A percentile compares a stretch with the other conserved stretches of the same genome.
These are phyloP conservation scores for Centrocercus urophasianus DNA, from an alignment of 2,113 vertebrate species.

Conservation along the genomic window DNA sequence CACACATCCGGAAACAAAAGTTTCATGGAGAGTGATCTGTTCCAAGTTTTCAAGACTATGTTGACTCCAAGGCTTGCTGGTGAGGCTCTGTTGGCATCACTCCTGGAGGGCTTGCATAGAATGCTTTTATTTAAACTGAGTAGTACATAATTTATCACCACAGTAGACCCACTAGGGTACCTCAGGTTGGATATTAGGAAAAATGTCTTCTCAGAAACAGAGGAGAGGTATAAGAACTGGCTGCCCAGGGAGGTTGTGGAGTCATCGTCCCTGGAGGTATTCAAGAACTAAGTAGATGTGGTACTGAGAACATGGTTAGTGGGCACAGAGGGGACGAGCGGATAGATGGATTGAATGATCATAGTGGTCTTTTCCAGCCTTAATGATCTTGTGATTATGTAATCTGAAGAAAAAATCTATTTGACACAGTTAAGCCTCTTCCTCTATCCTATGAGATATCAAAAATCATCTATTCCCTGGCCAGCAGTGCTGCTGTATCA, in stretches of 20 bases:
- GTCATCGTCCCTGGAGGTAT: no score
- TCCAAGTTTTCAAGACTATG: conserved; percentile 29
- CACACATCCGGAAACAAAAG: conserved; percentile 2
- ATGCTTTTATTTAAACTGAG: neutral
- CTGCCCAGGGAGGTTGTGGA: no score
- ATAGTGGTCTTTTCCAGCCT: no score
- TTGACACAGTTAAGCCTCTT: neutral
- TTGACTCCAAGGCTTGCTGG: conserved; percentile 8
- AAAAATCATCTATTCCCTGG: neutral
- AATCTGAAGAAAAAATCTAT: neutral
- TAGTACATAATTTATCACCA: neutral
- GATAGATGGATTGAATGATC: no score
- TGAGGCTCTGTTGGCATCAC: accelerated
- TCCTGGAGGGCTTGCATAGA: neutral
- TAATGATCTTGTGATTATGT: no score
- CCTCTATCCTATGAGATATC: neutral
- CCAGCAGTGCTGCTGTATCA: neutral
- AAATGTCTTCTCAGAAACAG: no score
- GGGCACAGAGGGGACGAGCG: no score
- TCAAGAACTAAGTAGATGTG: no score
- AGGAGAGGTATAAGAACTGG: no score
- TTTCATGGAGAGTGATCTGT: neutral
- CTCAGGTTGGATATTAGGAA: no score
- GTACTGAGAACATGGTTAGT: no score
- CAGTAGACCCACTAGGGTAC: neutral